Conservation (phyloP, 1,140 invertebrate species). For the Dolichoris vasculosae region DNA sequence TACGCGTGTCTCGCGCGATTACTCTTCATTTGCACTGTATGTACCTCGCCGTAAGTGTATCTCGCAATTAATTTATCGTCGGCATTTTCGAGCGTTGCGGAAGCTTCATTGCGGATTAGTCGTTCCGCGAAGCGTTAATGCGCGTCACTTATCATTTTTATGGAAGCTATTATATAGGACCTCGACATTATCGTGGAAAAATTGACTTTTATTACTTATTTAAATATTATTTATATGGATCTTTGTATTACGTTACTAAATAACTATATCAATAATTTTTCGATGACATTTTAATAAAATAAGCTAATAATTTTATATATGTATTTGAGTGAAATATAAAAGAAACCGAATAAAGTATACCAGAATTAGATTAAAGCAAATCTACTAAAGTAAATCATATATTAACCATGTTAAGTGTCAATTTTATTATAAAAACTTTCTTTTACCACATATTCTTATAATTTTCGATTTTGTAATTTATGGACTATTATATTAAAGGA, state of each 20-base stretch:
- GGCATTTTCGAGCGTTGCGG: constrained; percentile 42
- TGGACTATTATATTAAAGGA: no score
- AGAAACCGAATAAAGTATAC: neutral
- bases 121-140: constrained; percentile 38
- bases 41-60: constrained; percentile 23
- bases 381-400: no score
- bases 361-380: neutral
- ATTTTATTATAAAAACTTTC: no score
- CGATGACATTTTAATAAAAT: constrained; percentile 11
- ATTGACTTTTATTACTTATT: constrained; percentile 44
- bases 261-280: neutral
- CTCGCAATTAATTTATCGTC: constrained; percentile 50
- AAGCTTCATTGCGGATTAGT: constrained; percentile 49
- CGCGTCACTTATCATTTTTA: constrained; percentile 50
- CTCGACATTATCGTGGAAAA: constrained; percentile 22
- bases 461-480: no score
- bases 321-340: neutral
- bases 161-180: neutral
- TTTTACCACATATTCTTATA: no score
- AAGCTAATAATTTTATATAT: neutral
- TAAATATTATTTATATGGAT: constrained; percentile 20
- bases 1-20: constrained; percentile 27
- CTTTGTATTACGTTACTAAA: neutral
- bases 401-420: no score
- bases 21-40: constrained; percentile 39